Evolutionary conservation across 2,797 vertebrate genomes (phyloP).

Genomic region (Sparidentex hasta): DNA sequence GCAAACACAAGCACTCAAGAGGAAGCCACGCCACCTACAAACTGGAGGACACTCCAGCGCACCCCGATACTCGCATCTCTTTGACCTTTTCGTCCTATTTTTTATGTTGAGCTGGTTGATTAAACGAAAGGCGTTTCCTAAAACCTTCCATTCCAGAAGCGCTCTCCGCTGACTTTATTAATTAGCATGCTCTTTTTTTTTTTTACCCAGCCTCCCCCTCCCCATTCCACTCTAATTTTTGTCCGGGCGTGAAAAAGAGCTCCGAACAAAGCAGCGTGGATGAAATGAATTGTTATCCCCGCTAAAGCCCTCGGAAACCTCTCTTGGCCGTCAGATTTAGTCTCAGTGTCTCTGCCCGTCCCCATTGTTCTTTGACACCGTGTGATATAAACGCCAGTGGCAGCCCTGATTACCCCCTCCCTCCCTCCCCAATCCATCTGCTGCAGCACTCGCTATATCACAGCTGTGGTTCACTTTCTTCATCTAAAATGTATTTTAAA

Average conservation of each 20-base stretch:
- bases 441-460: constrained; percentile 42
- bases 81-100: constrained; percentile 19
- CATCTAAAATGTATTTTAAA: constrained; percentile 63
- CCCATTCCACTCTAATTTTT: constrained; percentile 59
- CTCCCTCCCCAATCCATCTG: constrained; percentile 26
- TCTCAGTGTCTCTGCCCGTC: constrained; percentile 52
- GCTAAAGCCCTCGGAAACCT: constrained; percentile 69
- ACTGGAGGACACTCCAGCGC: constrained; percentile 17
- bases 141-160: constrained; percentile 61
- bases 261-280: constrained; percentile 67
- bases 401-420: constrained; percentile 60
- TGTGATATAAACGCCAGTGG: constrained; percentile 70
- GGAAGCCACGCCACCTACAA: not conserved
- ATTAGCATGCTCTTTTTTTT: constrained; percentile 66
- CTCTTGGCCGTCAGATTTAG: constrained; percentile 66
- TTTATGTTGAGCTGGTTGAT: constrained; percentile 29
- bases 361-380: constrained; percentile 75
- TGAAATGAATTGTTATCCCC: constrained; percentile 77
- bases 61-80: constrained; percentile 2
- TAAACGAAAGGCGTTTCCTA: constrained; percentile 51
- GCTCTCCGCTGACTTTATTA: constrained; percentile 72
- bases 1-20: not conserved
- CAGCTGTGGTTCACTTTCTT: constrained; percentile 56
- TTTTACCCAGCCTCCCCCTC: constrained; percentile 34
- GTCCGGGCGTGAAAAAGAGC: constrained; percentile 50